phyloP scores from a whole-genome alignment of 1,140 invertebrate genomes.

The Nomia melanderi region DNA sequence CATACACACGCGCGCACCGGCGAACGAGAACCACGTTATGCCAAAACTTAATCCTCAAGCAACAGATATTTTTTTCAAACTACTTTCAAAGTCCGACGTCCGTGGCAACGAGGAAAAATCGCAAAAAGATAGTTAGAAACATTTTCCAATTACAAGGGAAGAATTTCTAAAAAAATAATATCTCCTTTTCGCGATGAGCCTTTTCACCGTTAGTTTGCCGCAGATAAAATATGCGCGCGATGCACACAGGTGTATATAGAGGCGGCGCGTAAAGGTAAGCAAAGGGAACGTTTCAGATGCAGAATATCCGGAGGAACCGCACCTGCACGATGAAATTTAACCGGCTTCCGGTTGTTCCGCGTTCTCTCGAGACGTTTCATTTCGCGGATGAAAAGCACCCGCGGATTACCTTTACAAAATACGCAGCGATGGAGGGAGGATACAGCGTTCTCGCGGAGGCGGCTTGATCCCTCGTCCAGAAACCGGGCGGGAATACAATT shows the following conservation, averaged over 20 bases:
- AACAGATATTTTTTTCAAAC: too few species aligned
- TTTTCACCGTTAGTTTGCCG: too few species aligned
- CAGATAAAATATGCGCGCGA: slow-evolving; percentile 21
- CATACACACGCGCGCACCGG: too few species aligned
- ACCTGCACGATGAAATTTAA: slow-evolving; percentile 31
- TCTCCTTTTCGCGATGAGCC: too few species aligned
- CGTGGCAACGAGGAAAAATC: too few species aligned
- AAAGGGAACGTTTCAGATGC: slow-evolving; percentile 19
- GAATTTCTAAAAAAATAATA: too few species aligned
- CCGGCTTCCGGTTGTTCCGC: slow-evolving; percentile 34
- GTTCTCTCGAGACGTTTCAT: slow-evolving; percentile 62
- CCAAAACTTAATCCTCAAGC: too few species aligned
- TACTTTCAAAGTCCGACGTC: too few species aligned
- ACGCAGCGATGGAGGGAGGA: slow-evolving; percentile 43
- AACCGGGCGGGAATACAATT: slow-evolving; percentile 56
- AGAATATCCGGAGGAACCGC: slow-evolving; percentile 24
- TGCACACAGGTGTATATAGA: too few species aligned
- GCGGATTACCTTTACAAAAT: slow-evolving; percentile 65
- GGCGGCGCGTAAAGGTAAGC: slow-evolving; percentile 5
- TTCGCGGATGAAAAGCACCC: slow-evolving; percentile 59
- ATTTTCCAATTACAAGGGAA: too few species aligned
- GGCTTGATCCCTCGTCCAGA: slow-evolving; percentile 38
- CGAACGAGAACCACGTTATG: too few species aligned
- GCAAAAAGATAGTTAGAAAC: too few species aligned
- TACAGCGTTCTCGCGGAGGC: slow-evolving; percentile 32